Percentiles rank a stretch among this genome's conserved stretches.
phyloP scores from a whole-genome alignment of 1,140 invertebrate species.

The Asobara japonica region DNA sequence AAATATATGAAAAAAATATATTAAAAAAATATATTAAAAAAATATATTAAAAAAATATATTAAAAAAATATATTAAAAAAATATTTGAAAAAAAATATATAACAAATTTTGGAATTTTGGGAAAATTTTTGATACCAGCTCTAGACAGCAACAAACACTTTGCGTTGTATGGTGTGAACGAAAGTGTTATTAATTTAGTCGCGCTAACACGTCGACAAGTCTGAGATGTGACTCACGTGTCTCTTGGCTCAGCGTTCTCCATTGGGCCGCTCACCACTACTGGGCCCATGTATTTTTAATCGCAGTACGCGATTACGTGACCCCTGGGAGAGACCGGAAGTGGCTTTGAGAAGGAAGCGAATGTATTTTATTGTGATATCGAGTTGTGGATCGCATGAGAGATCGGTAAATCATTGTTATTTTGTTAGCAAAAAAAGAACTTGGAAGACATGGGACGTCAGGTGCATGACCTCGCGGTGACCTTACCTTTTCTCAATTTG shows the following conservation, averaged over 20 bases:
- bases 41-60: no score
- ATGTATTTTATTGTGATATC: background rate
- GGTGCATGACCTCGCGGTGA: conserved; percentile 13
- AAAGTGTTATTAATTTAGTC: background rate
- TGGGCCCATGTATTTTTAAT: background rate
- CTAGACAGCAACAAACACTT: background rate
- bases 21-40: no score
- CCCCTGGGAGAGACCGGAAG: conserved; percentile 4
- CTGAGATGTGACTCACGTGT: conserved; percentile 7
- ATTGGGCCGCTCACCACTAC: no score
- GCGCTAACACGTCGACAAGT: background rate
- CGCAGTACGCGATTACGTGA: conserved; percentile 1
- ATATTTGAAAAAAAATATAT: no score
- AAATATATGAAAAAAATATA: no score
- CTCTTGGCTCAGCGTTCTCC: no score
- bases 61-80: no score
- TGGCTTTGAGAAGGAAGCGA: background rate
- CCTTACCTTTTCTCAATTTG: background rate
- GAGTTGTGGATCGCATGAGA: background rate
- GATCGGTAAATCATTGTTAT: background rate
- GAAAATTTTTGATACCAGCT: no score
- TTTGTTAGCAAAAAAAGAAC: background rate
- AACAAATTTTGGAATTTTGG: no score
- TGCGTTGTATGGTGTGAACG: background rate
- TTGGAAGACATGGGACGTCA: background rate